These are phyloP conservation scores for Scaptomyza graminum DNA, from an alignment of 1,140 invertebrate genomes.

Conservation along the genomic window DNA sequence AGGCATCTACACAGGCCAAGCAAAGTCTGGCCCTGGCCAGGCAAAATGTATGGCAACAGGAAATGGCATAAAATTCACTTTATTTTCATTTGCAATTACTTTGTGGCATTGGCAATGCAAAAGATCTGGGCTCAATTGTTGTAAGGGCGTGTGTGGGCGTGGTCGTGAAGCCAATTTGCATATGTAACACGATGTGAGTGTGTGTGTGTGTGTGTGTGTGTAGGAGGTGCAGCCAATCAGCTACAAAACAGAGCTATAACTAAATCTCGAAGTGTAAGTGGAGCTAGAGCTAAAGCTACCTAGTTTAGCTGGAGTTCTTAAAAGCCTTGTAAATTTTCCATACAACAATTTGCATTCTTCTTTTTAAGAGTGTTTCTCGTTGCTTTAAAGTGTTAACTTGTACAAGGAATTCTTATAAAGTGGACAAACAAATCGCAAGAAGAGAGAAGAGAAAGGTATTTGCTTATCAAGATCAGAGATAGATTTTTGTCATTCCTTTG, in stretches of 20 bases:
- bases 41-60: constrained; percentile 33
- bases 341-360: constrained; percentile 19
- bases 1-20: background rate
- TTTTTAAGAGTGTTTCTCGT: background rate
- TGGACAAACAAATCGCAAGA: background rate
- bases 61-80: constrained; percentile 50
- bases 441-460: too few species aligned
- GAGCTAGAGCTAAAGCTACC: background rate
- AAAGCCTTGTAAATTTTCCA: constrained; percentile 27
- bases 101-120: constrained; percentile 41
- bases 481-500: background rate
- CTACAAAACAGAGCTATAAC: constrained; percentile 11
- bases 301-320: background rate
- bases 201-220: constrained; percentile 9
- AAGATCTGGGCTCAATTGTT: constrained; percentile 3
- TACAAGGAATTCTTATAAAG: background rate
- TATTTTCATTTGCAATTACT: constrained; percentile 49
- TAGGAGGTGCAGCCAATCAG: constrained; percentile 28
- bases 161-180: constrained; percentile 37
- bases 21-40: background rate
- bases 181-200: background rate
- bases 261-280: background rate
- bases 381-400: constrained; percentile 32
- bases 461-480: too few species aligned
- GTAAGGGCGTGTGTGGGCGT: constrained; percentile 27